phyloP scores from a whole-genome alignment of 2,113 vertebrate genomes.

The Aleadryas rufinucha region DNA sequence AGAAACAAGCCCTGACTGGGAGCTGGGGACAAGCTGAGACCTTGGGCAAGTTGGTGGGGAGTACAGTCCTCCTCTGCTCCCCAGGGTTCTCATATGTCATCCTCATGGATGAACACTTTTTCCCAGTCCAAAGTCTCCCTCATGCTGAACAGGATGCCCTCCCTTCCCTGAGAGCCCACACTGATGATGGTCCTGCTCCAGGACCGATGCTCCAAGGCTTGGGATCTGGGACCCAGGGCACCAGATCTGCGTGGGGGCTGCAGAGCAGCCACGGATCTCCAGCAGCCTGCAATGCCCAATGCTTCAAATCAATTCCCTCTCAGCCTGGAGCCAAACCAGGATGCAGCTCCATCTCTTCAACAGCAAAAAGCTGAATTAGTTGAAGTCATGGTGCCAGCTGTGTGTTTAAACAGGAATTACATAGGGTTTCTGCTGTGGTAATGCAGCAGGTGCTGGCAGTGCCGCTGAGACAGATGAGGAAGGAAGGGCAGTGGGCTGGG shows the following conservation, averaged over 20 bases:
- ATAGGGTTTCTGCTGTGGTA: background rate
- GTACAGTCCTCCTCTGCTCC: background rate
- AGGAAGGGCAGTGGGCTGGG: background rate
- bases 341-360: background rate
- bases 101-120: background rate
- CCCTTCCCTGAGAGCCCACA: background rate
- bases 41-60: background rate
- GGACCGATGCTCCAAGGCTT: background rate
- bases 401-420: background rate
- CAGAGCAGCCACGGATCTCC: background rate
- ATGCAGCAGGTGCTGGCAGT: background rate
- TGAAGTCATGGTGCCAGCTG: slow-evolving; percentile 1
- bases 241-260: background rate
- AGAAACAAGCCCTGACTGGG: background rate
- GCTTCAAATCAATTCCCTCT: background rate
- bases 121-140: background rate
- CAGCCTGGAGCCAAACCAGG: background rate
- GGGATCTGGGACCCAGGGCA: background rate
- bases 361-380: slow-evolving; percentile 5
- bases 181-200: background rate
- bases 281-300: background rate
- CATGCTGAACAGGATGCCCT: background rate
- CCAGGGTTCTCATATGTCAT: background rate
- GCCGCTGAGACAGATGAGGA: background rate
- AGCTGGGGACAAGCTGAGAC: background rate